phyloP scores from a whole-genome alignment of 2,888 invertebrate species.

The Heteromyza rotundicornis region DNA sequence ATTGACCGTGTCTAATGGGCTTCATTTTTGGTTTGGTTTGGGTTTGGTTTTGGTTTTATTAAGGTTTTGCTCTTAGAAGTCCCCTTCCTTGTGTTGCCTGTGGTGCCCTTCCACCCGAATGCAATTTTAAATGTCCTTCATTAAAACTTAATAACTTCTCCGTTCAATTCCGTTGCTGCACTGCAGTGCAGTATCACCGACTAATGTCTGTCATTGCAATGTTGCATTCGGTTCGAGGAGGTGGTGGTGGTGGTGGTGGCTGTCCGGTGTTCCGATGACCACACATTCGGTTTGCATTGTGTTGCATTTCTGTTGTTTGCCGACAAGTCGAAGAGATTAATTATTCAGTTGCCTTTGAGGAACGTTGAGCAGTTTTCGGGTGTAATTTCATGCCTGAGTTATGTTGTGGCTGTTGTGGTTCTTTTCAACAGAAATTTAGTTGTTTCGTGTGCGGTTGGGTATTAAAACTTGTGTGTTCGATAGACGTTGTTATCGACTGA shows the following conservation, averaged over 20 bases:
- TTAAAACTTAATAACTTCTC: slow-evolving; percentile 1
- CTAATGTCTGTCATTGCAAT: too few species aligned
- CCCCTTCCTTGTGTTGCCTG: not conserved
- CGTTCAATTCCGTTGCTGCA: not conserved
- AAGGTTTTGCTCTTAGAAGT: not conserved
- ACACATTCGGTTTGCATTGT: not conserved
- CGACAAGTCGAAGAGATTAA: slow-evolving; percentile 8
- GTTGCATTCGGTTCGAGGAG: too few species aligned
- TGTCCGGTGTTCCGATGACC: not conserved
- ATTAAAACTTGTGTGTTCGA: too few species aligned
- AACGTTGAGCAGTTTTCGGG: not conserved
- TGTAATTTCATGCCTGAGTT: slow-evolving; percentile 1
- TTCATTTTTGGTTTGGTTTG: not conserved
- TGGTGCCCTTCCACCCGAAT: too few species aligned
- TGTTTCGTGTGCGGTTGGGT: too few species aligned
- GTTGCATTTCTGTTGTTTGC: not conserved
- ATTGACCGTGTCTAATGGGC: not conserved
- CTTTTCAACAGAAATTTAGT: not conserved
- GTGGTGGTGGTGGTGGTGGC: too few species aligned
- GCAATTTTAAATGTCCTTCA: too few species aligned
- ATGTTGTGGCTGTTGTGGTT: not conserved
- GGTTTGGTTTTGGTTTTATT: not conserved
- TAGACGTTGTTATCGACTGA: too few species aligned
- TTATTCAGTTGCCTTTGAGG: slow-evolving; percentile 11
- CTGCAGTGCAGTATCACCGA: not conserved